Evolutionary conservation across 2,888 invertebrate species (phyloP).

Genomic region (Drepana falcataria): DNA sequence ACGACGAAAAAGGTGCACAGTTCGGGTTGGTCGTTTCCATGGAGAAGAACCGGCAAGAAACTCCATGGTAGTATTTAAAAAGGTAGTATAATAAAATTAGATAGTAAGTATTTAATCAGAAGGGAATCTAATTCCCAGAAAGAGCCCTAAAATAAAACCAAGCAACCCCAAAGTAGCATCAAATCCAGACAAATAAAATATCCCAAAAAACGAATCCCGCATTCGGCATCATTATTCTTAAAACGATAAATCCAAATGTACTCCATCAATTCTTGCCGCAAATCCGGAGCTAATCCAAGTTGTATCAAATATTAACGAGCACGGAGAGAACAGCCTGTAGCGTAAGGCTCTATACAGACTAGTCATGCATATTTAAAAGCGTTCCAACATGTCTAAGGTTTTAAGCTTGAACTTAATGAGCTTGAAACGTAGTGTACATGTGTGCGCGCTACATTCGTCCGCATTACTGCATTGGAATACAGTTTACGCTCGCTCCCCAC

Average conservation of each 20-base stretch:
- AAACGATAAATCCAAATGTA: conserved; percentile 3
- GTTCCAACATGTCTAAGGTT: conserved; percentile 50
- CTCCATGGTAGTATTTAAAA: no score
- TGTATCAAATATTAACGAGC: conserved; percentile 28
- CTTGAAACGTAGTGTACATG: conserved; percentile 23
- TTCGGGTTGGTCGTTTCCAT: no score
- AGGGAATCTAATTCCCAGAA: not conserved
- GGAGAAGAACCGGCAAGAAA: no score
- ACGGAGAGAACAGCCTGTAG: conserved; percentile 26
- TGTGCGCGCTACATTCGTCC: conserved; percentile 8
- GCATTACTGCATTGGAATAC: not conserved
- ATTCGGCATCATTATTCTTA: not conserved
- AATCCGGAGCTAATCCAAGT: conserved; percentile 17
- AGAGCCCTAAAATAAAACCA: not conserved
- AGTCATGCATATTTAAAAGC: conserved; percentile 53
- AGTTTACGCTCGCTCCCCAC: not conserved
- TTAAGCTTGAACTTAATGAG: conserved; percentile 53
- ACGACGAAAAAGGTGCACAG: no score
- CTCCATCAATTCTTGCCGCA: conserved; percentile 8
- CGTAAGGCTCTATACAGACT: conserved; percentile 11
- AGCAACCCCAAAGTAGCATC: not conserved
- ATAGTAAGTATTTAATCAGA: no score
- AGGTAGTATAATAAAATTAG: no score
- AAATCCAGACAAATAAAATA: not conserved
- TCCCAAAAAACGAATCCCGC: not conserved